phyloP scores from a whole-genome alignment of 2,113 vertebrate species.

The Lophotis ruficrista region DNA sequence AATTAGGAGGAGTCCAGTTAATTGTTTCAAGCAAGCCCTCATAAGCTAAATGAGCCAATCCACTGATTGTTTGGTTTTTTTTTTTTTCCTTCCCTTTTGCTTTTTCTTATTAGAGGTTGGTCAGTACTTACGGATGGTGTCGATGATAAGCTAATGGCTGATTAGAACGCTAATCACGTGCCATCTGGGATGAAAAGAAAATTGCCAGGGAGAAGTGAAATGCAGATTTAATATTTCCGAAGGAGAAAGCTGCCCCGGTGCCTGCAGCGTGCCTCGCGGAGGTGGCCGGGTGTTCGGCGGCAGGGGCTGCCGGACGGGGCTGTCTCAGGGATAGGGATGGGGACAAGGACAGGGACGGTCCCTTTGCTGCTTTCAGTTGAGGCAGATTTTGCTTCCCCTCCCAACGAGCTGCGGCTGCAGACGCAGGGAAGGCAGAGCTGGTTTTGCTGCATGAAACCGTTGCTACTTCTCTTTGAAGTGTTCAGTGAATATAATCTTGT shows the following conservation, averaged over 20 bases:
- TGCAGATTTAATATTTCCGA: not conserved
- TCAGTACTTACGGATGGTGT: not conserved
- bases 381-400: not conserved
- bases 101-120: not conserved
- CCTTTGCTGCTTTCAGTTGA: fast-evolving
- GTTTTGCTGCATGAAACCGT: not conserved
- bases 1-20: not conserved
- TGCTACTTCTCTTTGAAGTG: not conserved
- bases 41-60: not conserved
- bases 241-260: not conserved
- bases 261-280: not conserved
- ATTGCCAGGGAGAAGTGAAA: not conserved
- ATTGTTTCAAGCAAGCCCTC: not conserved
- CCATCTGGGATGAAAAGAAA: not conserved
- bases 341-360: not conserved
- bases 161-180: conserved; percentile 2
- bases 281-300: fast-evolving
- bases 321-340: fast-evolving
- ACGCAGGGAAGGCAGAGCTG: not conserved
- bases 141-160: not conserved
- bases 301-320: not conserved
- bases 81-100: not conserved
- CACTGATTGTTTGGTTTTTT: not conserved
- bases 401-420: not conserved
- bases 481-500: conserved; percentile 21